These are phyloP conservation scores for Eleginops maclovinus DNA, from an alignment of 2,113 vertebrate genomes.

Conservation along the genomic window DNA sequence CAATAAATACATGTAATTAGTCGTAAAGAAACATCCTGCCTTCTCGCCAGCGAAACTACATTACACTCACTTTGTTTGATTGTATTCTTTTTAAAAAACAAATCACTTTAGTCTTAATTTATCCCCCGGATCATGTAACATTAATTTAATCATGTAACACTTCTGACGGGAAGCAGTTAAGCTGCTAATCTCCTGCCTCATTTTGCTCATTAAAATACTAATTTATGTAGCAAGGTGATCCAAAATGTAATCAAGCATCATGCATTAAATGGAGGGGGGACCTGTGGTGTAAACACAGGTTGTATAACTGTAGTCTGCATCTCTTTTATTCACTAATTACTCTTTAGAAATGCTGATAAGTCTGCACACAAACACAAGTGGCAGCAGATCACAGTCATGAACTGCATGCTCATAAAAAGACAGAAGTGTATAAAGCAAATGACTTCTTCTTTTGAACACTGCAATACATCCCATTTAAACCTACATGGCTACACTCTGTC, in stretches of 20 bases:
- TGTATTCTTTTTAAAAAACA: not conserved
- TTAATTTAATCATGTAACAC: constrained; percentile 22
- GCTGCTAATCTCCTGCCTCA: constrained; percentile 24
- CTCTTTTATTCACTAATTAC: not conserved
- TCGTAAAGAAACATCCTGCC: not conserved
- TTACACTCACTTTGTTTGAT: not conserved
- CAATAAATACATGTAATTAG: no score
- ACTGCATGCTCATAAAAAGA: not conserved
- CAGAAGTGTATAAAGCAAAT: no score
- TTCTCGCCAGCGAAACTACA: not conserved
- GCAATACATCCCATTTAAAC: no score
- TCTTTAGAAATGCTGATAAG: not conserved
- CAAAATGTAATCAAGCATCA: constrained; percentile 30
- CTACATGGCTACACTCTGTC: no score
- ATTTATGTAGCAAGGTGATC: constrained; percentile 40
- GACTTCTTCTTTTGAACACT: no score
- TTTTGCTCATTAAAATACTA: constrained; percentile 36
- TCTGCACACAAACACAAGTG: not conserved
- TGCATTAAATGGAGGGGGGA: not conserved
- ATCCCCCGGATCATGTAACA: not conserved
- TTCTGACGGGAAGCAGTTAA: constrained; percentile 13
- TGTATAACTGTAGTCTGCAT: not conserved
- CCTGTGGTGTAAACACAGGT: constrained; percentile 17
- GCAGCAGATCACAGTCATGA: not conserved
- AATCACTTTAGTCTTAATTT: not conserved